Base-by-base conservation (phyloP, 2,113 vertebrate species). In the Forbesichthys papilliferus region DNA sequence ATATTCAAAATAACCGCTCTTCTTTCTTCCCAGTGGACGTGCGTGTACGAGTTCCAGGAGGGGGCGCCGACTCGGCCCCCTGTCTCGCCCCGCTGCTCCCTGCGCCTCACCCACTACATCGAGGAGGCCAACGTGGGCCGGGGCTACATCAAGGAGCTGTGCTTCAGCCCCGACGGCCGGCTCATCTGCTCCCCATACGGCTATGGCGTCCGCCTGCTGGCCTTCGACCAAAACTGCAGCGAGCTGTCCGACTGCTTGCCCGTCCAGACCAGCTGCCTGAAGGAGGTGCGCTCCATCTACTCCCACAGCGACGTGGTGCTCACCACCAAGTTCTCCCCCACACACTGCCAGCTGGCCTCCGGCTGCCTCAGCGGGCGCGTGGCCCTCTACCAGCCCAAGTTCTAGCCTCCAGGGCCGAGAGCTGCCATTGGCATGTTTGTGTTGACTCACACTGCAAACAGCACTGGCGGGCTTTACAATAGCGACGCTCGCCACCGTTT, bases 281-380 rank as follows among this genome's bases (percentile, higher is more conserved):
- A 93, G 48, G 97, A 98, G 90, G 94, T 98, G 56, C 95, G 97
- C 71, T 97, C 96, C 73, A 93, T 99, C 73, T 99, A 98, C 90
- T 98, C 96, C 8, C 98, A 99, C 85, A 96, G 94, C 1, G 97
- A 99, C 3, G 98, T 99, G 86, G 98, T 99, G 74, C 95, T 99
- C 84, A 99, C 98, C 74, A 98, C 98, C 71, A 99, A 99, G 92
- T 99, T 99, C 89, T 99, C 98, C 69, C 98, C 98, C 16, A 98
- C 96, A 0, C 98, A 99, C 87, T 99, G 98, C 93, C 98, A 99
- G 95, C 95, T 99, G 73, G 98, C 98, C 87, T 98, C 98, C 14
- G 98, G 98, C 89, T 99, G 98, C 94, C 96, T 99, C 90, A 99
- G 97, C 0, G 98, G 98, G 69, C 96, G 95, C 0, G 96, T 99